Conservation (phyloP, 2,797 vertebrate species). For the Anableps anableps region DNA sequence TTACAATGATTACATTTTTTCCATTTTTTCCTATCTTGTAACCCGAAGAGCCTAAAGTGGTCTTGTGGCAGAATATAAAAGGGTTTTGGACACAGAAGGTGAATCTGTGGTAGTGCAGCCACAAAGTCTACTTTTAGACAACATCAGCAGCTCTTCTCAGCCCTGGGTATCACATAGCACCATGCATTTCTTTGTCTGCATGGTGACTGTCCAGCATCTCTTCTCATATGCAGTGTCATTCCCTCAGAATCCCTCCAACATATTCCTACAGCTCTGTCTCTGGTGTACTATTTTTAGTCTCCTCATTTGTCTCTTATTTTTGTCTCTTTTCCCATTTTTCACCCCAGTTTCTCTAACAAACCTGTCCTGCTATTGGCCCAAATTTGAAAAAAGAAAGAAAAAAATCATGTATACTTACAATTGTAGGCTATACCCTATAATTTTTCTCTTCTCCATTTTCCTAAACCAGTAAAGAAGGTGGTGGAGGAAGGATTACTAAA, state of each 20-base stretch:
- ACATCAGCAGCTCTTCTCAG: background rate
- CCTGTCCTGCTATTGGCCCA: background rate
- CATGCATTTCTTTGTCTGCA: background rate
- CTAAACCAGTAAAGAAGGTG: too few species aligned
- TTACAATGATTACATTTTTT: background rate
- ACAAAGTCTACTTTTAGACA: background rate
- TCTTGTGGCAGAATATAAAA: background rate
- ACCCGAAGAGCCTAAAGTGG: background rate
- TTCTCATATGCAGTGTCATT: background rate
- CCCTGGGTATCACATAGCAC: background rate
- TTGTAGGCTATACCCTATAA: background rate
- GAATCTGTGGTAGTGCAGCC: background rate
- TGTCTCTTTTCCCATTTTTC: background rate
- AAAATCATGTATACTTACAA: background rate
- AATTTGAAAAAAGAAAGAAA: background rate
- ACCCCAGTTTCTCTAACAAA: background rate
- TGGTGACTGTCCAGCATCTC: background rate
- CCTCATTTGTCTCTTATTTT: conserved; percentile 3
- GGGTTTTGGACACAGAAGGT: background rate
- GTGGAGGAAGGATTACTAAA: too few species aligned
- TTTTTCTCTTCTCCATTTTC: background rate
- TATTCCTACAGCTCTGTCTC: background rate
- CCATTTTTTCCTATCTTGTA: background rate
- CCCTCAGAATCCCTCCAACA: background rate
- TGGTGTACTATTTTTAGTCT: background rate